Evolutionary conservation across 2,113 vertebrate genomes (phyloP), one percentile per base, ranked within the genome.

Genomic region (Pteronura brasiliensis): DNA sequence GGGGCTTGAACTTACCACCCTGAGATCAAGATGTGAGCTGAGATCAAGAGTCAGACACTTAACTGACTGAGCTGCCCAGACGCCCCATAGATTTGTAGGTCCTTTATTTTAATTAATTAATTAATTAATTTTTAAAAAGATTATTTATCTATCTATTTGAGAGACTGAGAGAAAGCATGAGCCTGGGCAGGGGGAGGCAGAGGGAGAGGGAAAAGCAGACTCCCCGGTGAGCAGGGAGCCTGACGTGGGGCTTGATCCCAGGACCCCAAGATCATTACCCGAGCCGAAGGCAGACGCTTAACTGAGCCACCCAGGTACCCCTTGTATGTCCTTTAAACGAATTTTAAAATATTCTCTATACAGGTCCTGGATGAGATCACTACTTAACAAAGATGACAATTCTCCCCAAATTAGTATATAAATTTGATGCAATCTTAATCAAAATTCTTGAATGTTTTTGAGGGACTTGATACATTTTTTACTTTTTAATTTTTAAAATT

Each of bases 321-420:
- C 34, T 69, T 36, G 67, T 69, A 95, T 67, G 39, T 25, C 47
- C 20, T 88, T 79, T 61, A 77, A 74, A 86, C 5, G 13, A 85
- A 92, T 17, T 72, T 80, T 36, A 67, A 93, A 90, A 59, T 87
- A 93, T 82, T 88, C 34, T 82, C 63, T n/a, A 31, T 67, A 90
- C 0, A 93, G 27, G 47, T 90, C 47, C 80, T 90, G 5, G 71
- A 71, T 89, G 67, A 86, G 57, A 82, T 67, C 39, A 72, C 52
- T 76, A 76, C n/a, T 93, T 90, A 93, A 77, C 9, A 96, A 95
- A 96, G 67, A 69, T 92, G 52, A 71, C n/a, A 90, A 83, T 61
- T 82, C 79, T 44, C 39, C 84, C 39, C 39, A 90, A 98, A 92
- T 93, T 69, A 71, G 13, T 72, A 57, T 18, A 82, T 49, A 95